phyloP scores from a whole-genome alignment of 37 sponge, comb jelly and placozoan species.

The Dysidea cf. avara region DNA sequence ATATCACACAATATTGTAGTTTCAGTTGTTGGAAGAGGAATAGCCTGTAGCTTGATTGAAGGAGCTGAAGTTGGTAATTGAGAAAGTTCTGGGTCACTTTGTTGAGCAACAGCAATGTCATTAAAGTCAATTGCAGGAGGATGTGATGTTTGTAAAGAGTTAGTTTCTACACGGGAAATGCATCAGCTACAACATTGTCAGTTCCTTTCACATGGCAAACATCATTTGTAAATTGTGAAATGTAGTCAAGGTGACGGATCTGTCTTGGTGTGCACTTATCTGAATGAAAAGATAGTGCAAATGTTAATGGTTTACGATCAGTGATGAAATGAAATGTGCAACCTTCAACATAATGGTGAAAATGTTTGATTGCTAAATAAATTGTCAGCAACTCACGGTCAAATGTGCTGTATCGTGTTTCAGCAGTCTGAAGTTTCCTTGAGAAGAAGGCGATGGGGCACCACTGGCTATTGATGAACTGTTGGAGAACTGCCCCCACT shows the following conservation, averaged over 20 bases:
- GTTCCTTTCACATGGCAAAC: slow-evolving; percentile 22
- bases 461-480: not conserved
- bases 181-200: slow-evolving; percentile 28
- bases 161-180: slow-evolving; percentile 12
- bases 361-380: slow-evolving; percentile 29
- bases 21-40: slow-evolving; percentile 10
- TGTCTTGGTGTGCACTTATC: slow-evolving; percentile 8
- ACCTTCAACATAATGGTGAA: slow-evolving; percentile 44
- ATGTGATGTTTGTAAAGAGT: not conserved
- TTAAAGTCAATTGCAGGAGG: slow-evolving; percentile 23
- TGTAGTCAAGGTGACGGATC: too few species aligned
- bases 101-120: slow-evolving; percentile 37
- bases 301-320: too few species aligned
- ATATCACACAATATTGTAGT: slow-evolving; percentile 26
- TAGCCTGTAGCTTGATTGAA: slow-evolving; percentile 4
- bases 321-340: slow-evolving; percentile 22
- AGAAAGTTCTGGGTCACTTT: not conserved
- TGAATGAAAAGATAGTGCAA: slow-evolving; percentile 4
- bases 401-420: slow-evolving; percentile 40
- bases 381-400: slow-evolving; percentile 36
- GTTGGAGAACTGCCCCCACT: slow-evolving; percentile 28
- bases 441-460: slow-evolving; percentile 32
- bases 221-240: too few species aligned
- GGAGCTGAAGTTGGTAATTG: not conserved
- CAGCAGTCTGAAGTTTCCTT: slow-evolving; percentile 30